Evolutionary conservation across 2,113 vertebrate species (phyloP).

Genomic region (Rhombomys opimus): DNA sequence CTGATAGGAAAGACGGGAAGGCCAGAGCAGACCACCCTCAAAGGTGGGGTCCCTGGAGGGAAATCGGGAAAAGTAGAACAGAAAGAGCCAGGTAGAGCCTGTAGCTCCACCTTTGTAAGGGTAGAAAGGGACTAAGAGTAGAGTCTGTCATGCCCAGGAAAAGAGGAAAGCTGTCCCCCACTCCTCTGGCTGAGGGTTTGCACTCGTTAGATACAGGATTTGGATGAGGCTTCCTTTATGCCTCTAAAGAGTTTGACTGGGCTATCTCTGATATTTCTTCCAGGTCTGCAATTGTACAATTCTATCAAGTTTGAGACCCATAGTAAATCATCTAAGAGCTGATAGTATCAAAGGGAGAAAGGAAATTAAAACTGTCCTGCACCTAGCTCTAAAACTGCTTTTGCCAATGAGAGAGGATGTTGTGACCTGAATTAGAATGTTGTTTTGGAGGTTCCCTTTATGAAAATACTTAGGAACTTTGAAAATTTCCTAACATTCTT

Average conservation of each 20-base stretch:
- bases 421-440: background rate
- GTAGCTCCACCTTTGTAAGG: background rate
- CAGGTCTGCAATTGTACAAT: background rate
- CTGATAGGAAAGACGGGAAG: background rate
- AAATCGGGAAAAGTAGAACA: background rate
- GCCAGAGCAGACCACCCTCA: background rate
- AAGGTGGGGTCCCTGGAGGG: background rate
- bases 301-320: background rate
- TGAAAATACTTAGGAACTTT: background rate
- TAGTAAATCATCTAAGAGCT: background rate
- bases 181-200: background rate
- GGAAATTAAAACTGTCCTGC: background rate
- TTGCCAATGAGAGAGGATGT: background rate
- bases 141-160: background rate
- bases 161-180: background rate
- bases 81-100: background rate
- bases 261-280: background rate
- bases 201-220: background rate
- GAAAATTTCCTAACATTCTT: background rate
- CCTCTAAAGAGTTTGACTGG: background rate
- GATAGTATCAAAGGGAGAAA: background rate
- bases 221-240: background rate
- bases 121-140: background rate
- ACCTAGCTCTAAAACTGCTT: background rate
- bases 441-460: background rate